Conservation (phyloP, 2,113 vertebrate species). For the Aplodontia rufa region DNA sequence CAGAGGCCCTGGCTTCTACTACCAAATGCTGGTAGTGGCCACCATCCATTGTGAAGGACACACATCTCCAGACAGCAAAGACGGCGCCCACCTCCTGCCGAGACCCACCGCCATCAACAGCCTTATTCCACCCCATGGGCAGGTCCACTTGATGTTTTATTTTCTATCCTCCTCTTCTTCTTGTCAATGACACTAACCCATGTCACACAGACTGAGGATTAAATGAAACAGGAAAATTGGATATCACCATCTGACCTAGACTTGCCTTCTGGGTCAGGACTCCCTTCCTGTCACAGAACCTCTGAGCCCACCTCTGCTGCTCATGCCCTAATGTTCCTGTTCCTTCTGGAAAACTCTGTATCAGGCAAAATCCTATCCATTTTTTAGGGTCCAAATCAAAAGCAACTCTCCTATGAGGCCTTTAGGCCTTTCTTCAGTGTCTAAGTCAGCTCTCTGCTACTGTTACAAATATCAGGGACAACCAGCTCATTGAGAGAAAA, state of each 20-base stretch:
- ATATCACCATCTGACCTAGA: background rate
- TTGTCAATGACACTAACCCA: background rate
- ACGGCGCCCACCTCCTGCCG: accelerated
- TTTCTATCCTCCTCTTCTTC: background rate
- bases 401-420: background rate
- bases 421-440: background rate
- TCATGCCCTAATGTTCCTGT: background rate
- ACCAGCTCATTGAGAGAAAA: background rate
- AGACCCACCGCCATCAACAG: background rate
- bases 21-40: background rate
- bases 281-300: background rate
- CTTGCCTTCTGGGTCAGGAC: background rate
- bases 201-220: background rate
- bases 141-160: background rate
- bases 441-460: background rate
- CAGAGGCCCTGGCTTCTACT: background rate
- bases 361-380: background rate
- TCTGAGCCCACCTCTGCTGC: background rate
- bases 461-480: background rate
- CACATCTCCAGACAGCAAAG: background rate
- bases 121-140: background rate
- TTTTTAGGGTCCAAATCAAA: background rate
- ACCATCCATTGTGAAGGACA: accelerated
- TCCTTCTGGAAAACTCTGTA: background rate
- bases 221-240: background rate